Conservation (phyloP, 2,113 vertebrate species). For the Rana temporaria region DNA sequence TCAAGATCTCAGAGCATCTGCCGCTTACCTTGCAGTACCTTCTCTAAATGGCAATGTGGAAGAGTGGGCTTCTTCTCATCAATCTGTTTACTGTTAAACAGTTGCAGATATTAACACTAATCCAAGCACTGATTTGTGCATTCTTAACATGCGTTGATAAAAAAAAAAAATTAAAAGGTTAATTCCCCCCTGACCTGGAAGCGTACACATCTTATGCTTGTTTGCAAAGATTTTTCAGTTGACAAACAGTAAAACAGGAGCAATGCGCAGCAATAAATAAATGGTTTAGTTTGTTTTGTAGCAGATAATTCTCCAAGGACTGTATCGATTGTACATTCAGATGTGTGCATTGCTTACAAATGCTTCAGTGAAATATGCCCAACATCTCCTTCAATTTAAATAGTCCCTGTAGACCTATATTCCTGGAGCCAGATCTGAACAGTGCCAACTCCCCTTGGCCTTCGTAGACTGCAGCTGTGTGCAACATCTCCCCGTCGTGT, state of each 20-base stretch:
- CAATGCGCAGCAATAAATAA: slow-evolving; percentile 20
- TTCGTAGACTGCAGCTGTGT: neutral
- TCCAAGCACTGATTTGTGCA: neutral
- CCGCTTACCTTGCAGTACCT: neutral
- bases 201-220: neutral
- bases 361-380: slow-evolving; percentile 42
- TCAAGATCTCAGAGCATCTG: slow-evolving; percentile 18
- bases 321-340: slow-evolving; percentile 44
- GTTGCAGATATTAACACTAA: neutral
- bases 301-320: slow-evolving; percentile 40
- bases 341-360: slow-evolving; percentile 33
- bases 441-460: neutral
- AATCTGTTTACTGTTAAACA: too few species aligned
- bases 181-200: neutral
- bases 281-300: slow-evolving; percentile 33
- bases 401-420: slow-evolving; percentile 2
- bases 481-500: neutral
- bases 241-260: neutral
- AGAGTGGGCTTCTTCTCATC: neutral
- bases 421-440: slow-evolving; percentile 3
- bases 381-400: slow-evolving; percentile 27
- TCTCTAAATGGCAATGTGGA: neutral
- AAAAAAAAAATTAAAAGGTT: neutral
- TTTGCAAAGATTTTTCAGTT: neutral
- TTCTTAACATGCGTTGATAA: neutral